Evolutionary conservation across 2,113 vertebrate species (phyloP).

Genomic region (Pterocles gutturalis): DNA sequence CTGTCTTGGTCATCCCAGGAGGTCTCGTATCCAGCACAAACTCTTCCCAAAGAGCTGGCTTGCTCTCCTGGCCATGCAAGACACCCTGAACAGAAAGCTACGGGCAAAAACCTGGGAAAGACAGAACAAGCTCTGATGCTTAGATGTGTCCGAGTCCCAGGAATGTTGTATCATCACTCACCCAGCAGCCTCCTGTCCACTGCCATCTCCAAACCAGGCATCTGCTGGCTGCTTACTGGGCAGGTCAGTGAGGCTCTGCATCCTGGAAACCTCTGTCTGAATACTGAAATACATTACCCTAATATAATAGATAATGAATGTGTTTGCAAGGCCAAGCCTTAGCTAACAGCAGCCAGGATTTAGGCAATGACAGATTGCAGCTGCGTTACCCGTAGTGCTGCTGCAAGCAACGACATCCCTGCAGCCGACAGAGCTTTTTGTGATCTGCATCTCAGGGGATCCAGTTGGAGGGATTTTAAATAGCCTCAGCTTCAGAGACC

Average conservation of each 20-base stretch:
- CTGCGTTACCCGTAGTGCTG: rapidly evolving
- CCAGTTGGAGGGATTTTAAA: neutral
- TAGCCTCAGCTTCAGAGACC: neutral
- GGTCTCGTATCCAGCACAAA: neutral
- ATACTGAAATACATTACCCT: rapidly evolving
- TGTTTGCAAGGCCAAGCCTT: neutral
- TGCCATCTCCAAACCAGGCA: neutral
- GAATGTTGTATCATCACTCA: rapidly evolving
- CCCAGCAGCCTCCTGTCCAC: neutral
- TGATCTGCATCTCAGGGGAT: neutral
- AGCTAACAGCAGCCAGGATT: neutral
- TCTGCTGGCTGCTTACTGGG: neutral
- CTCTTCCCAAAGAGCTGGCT: neutral
- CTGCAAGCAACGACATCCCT: neutral
- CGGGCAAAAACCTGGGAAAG: neutral
- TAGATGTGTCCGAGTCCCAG: rapidly evolving
- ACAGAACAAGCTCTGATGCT: neutral
- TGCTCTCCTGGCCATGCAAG: neutral
- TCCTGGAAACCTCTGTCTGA: neutral
- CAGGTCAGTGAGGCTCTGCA: neutral
- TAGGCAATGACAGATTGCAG: neutral
- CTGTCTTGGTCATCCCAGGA: neutral
- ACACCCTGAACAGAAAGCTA: neutral
- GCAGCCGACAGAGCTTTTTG: rapidly evolving
- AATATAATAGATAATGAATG: rapidly evolving